A percentile compares a stretch with the other conserved stretches of the same genome.
These are phyloP conservation scores for Lacanobia wlatinum DNA, from an alignment of 2,888 invertebrate genomes.

Conservation along the genomic window DNA sequence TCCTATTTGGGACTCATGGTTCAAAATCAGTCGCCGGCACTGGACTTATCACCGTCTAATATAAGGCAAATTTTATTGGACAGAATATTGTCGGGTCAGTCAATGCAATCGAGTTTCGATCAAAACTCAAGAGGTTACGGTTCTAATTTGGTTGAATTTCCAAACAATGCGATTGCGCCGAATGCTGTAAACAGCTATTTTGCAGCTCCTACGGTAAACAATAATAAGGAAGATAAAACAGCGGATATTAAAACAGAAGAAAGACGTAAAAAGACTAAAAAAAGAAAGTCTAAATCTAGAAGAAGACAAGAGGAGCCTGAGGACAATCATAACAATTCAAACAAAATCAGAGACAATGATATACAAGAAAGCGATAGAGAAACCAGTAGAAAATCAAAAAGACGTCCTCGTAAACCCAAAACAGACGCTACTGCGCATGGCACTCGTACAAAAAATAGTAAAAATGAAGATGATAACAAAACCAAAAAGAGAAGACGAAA, in stretches of 20 bases:
- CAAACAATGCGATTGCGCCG: slow-evolving; percentile 54
- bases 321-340: background rate
- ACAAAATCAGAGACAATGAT: slow-evolving; percentile 10
- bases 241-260: background rate
- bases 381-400: slow-evolving; percentile 39
- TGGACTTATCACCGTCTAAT: slow-evolving; percentile 59
- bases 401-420: slow-evolving; percentile 19
- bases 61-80: slow-evolving; percentile 71
- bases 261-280: slow-evolving; percentile 36
- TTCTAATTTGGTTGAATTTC: slow-evolving; percentile 66
- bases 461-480: background rate
- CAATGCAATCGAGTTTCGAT: slow-evolving; percentile 68
- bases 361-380: slow-evolving; percentile 25
- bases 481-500: slow-evolving; percentile 36
- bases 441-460: background rate
- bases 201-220: slow-evolving; percentile 69
- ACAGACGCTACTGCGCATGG: background rate
- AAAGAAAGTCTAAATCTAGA: slow-evolving; percentile 42
- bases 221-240: slow-evolving; percentile 23
- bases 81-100: slow-evolving; percentile 69
- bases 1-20: slow-evolving; percentile 59
- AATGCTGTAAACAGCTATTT: slow-evolving; percentile 76
- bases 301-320: slow-evolving; percentile 24
- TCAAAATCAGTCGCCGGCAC: slow-evolving; percentile 65
- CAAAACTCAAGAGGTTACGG: slow-evolving; percentile 66